Conservation (phyloP, 1,140 invertebrate species). For the Spodoptera frugiperda region DNA sequence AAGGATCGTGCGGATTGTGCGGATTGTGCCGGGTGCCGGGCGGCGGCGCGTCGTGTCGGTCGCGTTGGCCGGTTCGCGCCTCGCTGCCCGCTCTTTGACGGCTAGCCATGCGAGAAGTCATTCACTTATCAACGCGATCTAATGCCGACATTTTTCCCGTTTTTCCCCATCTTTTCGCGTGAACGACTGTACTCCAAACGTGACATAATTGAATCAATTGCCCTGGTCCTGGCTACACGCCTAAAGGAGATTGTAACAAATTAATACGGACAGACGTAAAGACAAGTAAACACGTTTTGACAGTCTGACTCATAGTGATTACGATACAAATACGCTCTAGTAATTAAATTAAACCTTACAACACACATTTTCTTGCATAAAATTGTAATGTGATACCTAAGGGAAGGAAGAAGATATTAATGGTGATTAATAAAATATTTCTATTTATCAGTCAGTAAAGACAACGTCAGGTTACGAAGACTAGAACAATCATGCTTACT, state of each 20-base stretch:
- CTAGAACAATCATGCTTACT: too few relatives aligned
- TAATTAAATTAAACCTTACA: too few relatives aligned
- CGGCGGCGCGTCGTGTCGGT: slow-evolving; percentile 4
- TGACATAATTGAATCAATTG: slow-evolving; percentile 82
- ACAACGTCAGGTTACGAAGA: too few relatives aligned
- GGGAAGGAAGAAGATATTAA: too few relatives aligned
- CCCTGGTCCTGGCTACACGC: slow-evolving; percentile 61
- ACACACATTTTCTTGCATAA: not conserved
- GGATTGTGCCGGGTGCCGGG: not conserved
- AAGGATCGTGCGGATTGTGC: slow-evolving; percentile 2
- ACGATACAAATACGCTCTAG: too few relatives aligned
- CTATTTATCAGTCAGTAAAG: too few relatives aligned
- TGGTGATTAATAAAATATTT: too few relatives aligned
- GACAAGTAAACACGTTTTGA: slow-evolving; percentile 49
- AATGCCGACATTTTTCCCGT: slow-evolving; percentile 80
- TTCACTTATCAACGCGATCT: slow-evolving; percentile 83
- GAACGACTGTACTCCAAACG: slow-evolving; percentile 72
- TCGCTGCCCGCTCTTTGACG: slow-evolving; percentile 78
- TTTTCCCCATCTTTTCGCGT: slow-evolving; percentile 82
- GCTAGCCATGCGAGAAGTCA: slow-evolving; percentile 83
- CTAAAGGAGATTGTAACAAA: slow-evolving; percentile 66
- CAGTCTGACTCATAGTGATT: not conserved
- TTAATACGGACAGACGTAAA: slow-evolving; percentile 74
- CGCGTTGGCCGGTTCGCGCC: slow-evolving; percentile 63
- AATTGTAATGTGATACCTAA: not conserved